Conservation (phyloP, 2,113 vertebrate species). For the Pedetes capensis region DNA sequence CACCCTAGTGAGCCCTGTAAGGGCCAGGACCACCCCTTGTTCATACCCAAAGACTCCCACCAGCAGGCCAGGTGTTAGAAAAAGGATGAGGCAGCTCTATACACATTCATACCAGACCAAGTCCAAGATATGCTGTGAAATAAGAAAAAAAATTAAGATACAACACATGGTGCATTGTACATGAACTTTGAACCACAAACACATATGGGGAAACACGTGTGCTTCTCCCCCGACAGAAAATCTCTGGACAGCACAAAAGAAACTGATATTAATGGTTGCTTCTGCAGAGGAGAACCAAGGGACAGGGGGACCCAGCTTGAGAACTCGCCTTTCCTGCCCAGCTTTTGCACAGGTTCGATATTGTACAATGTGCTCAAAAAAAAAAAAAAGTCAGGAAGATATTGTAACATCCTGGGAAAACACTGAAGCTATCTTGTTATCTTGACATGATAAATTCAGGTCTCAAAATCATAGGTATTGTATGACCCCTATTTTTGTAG, state of each 20-base stretch:
- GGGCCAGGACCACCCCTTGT: not conserved
- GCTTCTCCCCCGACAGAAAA: not conserved
- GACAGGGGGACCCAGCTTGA: not conserved
- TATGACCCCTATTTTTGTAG: not conserved
- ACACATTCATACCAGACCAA: not conserved
- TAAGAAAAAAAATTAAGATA: not conserved
- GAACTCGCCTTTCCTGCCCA: not conserved
- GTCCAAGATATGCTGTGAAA: not conserved
- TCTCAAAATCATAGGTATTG: not conserved
- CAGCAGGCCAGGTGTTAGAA: not conserved
- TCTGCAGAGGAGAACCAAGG: not conserved
- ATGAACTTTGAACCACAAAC: not conserved
- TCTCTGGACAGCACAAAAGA: not conserved
- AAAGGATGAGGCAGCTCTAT: not conserved
- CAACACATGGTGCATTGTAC: not conserved
- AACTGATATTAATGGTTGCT: not conserved
- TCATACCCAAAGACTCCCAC: not conserved
- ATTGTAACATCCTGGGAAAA: not conserved
- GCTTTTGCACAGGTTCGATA: not conserved
- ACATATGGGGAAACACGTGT: not conserved
- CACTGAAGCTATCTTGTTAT: not conserved
- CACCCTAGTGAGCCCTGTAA: not conserved
- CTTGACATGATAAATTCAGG: conserved; percentile 19
- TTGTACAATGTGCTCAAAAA: not conserved
- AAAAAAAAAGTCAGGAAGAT: not conserved